Conservation (phyloP, 2,888 invertebrate genomes). For the Amblyteles armatorius region DNA sequence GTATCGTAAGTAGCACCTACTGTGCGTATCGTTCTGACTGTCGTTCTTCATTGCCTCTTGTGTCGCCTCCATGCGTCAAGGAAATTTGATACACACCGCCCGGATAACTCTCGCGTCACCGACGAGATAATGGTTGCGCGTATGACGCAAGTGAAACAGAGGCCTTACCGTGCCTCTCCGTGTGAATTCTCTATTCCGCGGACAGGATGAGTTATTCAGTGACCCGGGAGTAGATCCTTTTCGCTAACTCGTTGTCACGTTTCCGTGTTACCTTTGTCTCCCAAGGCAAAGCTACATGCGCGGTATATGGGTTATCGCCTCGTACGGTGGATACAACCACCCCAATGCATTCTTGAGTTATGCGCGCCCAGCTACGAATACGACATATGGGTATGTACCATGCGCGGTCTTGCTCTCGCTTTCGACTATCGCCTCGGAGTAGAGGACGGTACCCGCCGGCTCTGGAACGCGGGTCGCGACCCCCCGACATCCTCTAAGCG, state of each 20-base stretch:
- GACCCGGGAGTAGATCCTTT: slow-evolving; percentile 24
- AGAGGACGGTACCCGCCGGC: slow-evolving; percentile 22
- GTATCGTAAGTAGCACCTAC: slow-evolving; percentile 29
- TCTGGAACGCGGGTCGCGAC: slow-evolving; percentile 8
- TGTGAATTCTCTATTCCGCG: not conserved
- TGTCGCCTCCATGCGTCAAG: not conserved
- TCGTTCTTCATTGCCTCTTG: not conserved
- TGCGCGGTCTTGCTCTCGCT: not conserved
- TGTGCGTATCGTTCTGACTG: not conserved
- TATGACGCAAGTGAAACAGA: not conserved
- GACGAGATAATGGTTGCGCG: not conserved
- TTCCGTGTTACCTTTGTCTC: slow-evolving; percentile 21
- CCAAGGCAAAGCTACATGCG: not conserved
- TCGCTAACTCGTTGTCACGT: not conserved
- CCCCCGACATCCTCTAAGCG: slow-evolving; percentile 35
- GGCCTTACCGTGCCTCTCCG: not conserved
- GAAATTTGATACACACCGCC: not conserved
- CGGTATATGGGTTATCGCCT: not conserved
- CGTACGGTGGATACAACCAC: slow-evolving; percentile 1
- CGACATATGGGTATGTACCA: slow-evolving; percentile 8
- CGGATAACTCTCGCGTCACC: slow-evolving; percentile 1
- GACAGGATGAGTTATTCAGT: slow-evolving; percentile 13
- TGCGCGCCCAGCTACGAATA: slow-evolving; percentile 34
- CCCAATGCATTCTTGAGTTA: slow-evolving; percentile 29
- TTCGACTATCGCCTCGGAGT: slow-evolving; percentile 7